phyloP scores from a whole-genome alignment of 2,113 vertebrate genomes.

The Lepus americanus region DNA sequence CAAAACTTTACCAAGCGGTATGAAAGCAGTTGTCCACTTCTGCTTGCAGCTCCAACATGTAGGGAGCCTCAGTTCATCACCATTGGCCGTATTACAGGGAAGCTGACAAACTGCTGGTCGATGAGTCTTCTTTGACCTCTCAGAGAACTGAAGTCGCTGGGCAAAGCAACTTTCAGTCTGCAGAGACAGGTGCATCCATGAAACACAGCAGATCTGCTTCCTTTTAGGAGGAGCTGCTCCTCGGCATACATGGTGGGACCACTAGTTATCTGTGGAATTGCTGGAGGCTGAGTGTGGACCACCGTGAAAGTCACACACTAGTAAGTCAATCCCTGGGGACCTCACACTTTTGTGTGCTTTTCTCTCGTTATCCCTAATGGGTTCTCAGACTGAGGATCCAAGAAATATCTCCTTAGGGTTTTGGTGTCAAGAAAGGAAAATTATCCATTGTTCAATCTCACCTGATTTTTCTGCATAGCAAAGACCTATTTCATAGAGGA shows the following conservation, averaged over 20 bases:
- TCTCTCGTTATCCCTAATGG: background rate
- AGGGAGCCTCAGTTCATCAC: background rate
- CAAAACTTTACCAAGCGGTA: background rate
- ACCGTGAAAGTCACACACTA: background rate
- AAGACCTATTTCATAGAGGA: background rate
- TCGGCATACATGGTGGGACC: no score
- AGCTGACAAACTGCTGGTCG: background rate
- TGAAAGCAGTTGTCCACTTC: background rate
- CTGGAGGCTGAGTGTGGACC: background rate
- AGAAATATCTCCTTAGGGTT: background rate
- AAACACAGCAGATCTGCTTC: background rate
- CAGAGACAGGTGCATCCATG: fast-evolving
- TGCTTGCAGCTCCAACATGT: background rate
- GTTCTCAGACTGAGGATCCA: background rate
- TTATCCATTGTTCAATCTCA: background rate
- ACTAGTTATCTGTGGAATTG: background rate
- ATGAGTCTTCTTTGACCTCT: background rate
- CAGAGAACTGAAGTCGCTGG: background rate
- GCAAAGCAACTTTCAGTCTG: background rate
- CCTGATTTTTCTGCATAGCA: background rate
- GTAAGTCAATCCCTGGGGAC: background rate
- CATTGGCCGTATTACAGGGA: no score
- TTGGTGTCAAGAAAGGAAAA: background rate
- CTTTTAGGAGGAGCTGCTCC: background rate
- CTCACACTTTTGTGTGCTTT: background rate